phyloP scores from a whole-genome alignment of 2,797 vertebrate genomes.

The Saxicola maurus region DNA sequence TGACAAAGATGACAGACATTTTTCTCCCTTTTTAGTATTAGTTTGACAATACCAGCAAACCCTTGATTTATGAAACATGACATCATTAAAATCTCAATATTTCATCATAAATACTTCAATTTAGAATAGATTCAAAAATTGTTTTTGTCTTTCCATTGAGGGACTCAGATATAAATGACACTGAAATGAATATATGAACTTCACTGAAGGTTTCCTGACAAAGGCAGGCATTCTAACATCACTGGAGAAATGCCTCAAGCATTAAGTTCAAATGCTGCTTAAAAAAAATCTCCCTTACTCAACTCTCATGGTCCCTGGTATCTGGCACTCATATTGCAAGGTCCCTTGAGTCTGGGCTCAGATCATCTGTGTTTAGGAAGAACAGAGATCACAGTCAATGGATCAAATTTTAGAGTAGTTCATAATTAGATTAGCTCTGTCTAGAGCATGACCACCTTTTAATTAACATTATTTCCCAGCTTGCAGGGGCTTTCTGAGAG shows the following conservation, averaged over 20 bases:
- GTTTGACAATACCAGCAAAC: constrained; percentile 8
- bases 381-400: background rate
- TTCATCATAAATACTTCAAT: constrained; percentile 28
- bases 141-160: background rate
- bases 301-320: background rate
- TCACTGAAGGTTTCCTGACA: background rate
- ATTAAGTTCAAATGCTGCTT: background rate
- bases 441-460: rapidly evolving
- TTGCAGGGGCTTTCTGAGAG: background rate
- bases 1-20: constrained; percentile 38
- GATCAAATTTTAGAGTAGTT: background rate
- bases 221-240: background rate
- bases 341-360: background rate
- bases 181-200: background rate
- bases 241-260: background rate
- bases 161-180: background rate
- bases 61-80: constrained; percentile 36
- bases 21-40: constrained; percentile 11
- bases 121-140: constrained; percentile 6
- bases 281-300: background rate
- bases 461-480: background rate
- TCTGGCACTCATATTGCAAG: background rate
- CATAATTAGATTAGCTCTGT: background rate
- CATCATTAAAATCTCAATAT: constrained; percentile 29
- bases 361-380: background rate